Evolutionary conservation across 2,113 vertebrate genomes (phyloP).

Genomic region (Perognathus longimembris): DNA sequence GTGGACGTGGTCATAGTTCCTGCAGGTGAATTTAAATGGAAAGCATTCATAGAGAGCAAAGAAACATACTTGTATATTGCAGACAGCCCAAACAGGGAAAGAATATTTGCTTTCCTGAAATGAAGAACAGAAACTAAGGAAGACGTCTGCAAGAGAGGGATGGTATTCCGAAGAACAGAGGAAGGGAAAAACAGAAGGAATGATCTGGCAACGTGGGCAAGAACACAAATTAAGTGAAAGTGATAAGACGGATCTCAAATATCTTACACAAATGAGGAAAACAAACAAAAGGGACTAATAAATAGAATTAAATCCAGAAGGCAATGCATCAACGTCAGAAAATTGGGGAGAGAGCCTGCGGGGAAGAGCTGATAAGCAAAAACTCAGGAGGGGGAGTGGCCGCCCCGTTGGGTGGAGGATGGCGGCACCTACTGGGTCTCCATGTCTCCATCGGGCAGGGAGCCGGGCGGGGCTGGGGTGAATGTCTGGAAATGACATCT

Average conservation of each 20-base stretch:
- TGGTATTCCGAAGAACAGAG: not conserved
- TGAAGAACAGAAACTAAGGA: constrained; percentile 2
- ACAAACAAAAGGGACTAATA: not conserved
- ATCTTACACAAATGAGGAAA: not conserved
- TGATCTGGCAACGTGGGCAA: not conserved
- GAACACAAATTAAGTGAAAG: not conserved
- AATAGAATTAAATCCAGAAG: not conserved
- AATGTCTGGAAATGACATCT: too few species aligned
- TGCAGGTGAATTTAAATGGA: not conserved
- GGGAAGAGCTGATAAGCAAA: too few species aligned
- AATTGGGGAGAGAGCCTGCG: not conserved
- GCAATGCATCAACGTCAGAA: not conserved
- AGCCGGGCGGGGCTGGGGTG: too few species aligned
- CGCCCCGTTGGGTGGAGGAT: too few species aligned
- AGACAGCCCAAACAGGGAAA: not conserved
- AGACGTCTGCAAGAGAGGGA: not conserved
- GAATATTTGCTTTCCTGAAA: not conserved
- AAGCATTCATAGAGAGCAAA: not conserved
- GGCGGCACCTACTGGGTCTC: too few species aligned
- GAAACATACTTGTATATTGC: not conserved
- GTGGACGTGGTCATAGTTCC: not conserved
- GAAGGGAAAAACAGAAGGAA: not conserved
- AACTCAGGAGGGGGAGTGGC: too few species aligned
- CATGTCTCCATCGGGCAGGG: too few species aligned
- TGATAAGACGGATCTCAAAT: not conserved